Conservation (phyloP, 2,888 invertebrate species). For the Ptilodon capucinus region DNA sequence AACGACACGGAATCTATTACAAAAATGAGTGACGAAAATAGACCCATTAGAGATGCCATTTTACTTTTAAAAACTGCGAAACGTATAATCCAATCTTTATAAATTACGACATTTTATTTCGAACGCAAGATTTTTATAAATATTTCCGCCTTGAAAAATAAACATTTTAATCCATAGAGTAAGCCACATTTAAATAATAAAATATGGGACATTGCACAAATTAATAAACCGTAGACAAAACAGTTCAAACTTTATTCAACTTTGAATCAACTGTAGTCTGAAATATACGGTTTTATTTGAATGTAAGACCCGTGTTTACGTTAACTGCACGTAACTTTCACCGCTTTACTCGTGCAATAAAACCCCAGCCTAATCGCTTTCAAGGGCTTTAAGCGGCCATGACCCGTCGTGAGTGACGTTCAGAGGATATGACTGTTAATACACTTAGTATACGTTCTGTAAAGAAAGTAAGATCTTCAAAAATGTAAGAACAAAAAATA, state of each 20-base stretch:
- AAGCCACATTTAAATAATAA: conserved; percentile 6
- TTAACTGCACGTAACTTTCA: conserved; percentile 48
- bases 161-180: not conserved
- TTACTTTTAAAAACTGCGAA: conserved; percentile 9
- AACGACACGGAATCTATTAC: conserved; percentile 22
- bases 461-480: not conserved
- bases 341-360: conserved; percentile 63
- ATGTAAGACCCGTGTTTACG: conserved; percentile 40
- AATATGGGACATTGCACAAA: conserved; percentile 4
- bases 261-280: conserved; percentile 24
- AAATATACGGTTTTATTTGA: conserved; percentile 39
- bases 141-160: not conserved
- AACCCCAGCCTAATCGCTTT: conserved; percentile 67
- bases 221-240: conserved; percentile 8
- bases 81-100: not conserved
- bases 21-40: conserved; percentile 20
- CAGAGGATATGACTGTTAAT: conserved; percentile 47
- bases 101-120: not conserved
- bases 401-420: conserved; percentile 66
- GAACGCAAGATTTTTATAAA: not conserved
- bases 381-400: conserved; percentile 81
- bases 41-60: conserved; percentile 18
- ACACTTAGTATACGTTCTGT: conserved; percentile 30
- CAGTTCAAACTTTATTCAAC: conserved; percentile 19
- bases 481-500: no score